Conservation (phyloP, 2,888 invertebrate genomes). For the Netelia virgata region DNA sequence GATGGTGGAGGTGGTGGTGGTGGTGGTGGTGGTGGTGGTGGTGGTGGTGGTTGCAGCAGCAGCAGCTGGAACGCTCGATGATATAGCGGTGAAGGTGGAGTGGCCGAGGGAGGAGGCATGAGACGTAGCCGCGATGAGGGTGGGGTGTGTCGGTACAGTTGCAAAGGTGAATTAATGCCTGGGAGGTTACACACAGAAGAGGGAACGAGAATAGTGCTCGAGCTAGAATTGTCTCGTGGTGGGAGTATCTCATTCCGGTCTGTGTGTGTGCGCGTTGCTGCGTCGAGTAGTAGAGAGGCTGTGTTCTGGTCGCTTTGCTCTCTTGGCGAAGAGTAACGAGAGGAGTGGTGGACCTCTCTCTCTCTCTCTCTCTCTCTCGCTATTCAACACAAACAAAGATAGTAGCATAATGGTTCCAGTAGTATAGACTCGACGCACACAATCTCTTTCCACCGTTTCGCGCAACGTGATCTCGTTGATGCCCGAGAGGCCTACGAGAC, state of each 20-base stretch:
- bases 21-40: too few relatives aligned
- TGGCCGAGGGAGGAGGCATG: conserved; percentile 54
- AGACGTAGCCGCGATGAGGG: conserved; percentile 53
- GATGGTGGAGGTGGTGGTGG: conserved; percentile 24
- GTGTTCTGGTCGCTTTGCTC: conserved; percentile 56
- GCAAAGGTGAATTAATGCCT: conserved; percentile 78
- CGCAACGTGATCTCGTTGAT: conserved; percentile 65
- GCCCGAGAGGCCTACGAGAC: conserved; percentile 37
- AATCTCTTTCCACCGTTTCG: conserved; percentile 41
- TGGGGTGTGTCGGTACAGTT: conserved; percentile 74
- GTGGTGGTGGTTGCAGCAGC: conserved; percentile 23
- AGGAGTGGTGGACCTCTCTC: conserved; percentile 59
- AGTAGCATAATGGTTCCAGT: conserved; percentile 48
- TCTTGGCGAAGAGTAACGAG: conserved; percentile 46
- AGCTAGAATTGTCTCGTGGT: conserved; percentile 64
- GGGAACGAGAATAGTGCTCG: conserved; percentile 73
- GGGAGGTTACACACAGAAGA: conserved; percentile 73
- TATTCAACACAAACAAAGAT: conserved; percentile 42
- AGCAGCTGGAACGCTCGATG: conserved; percentile 37
- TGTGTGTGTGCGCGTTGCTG: conserved; percentile 43
- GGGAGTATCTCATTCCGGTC: conserved; percentile 70
- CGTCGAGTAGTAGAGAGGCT: conserved; percentile 61
- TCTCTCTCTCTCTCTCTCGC: conserved; percentile 5
- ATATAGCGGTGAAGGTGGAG: conserved; percentile 62
- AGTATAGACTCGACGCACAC: conserved; percentile 49